Evolutionary conservation across 1,140 invertebrate species (phyloP).

Genomic region (Habropoda laboriosa): DNA sequence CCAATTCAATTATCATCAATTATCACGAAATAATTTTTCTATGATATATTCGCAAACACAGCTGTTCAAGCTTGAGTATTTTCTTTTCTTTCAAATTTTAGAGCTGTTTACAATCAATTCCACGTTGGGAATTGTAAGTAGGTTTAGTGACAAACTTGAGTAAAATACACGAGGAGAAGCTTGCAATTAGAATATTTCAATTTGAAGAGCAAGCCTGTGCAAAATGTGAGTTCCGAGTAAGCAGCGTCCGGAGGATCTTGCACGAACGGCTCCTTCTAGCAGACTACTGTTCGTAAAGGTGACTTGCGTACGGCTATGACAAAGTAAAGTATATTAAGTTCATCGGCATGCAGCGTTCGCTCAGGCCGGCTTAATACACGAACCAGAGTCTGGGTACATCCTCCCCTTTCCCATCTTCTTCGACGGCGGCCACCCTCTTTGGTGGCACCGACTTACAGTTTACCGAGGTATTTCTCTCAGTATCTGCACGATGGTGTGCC

Average conservation of each 20-base stretch:
- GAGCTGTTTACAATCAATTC: too few relatives aligned
- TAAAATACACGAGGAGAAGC: neutral
- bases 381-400: constrained; percentile 54
- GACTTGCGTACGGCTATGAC: constrained; percentile 67
- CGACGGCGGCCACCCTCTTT: constrained; percentile 16
- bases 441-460: constrained; percentile 51
- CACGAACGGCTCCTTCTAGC: constrained; percentile 31
- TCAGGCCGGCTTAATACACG: constrained; percentile 71
- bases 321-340: constrained; percentile 79
- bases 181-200: constrained; percentile 33
- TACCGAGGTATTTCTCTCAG: constrained; percentile 51
- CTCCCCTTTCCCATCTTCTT: constrained; percentile 23
- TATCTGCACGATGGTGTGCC: constrained; percentile 45
- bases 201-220: neutral
- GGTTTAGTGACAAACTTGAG: too few relatives aligned
- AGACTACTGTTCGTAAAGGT: constrained; percentile 52
- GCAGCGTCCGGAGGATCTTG: constrained; percentile 42
- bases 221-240: neutral
- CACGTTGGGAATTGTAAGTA: too few relatives aligned
- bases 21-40: too few relatives aligned
- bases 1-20: neutral
- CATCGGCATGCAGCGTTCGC: constrained; percentile 76
- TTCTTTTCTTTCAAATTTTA: too few relatives aligned
- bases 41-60: too few relatives aligned
- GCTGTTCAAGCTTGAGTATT: too few relatives aligned